These are phyloP conservation scores for Centropus bengalensis DNA, from an alignment of 2,113 vertebrate species.

Conservation along the genomic window DNA sequence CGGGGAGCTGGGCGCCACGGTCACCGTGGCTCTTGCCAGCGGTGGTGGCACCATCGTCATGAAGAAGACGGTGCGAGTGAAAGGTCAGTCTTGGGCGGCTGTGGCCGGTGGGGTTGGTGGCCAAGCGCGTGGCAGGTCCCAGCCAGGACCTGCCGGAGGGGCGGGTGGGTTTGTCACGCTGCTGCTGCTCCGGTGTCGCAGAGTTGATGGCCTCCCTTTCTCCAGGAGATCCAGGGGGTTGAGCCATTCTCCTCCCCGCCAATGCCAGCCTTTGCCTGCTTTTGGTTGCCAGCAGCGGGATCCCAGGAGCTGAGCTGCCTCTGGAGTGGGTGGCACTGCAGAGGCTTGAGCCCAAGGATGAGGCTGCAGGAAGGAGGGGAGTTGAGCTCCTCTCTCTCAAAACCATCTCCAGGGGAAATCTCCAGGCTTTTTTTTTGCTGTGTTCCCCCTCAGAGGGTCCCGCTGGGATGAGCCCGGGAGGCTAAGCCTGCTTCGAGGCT, in stretches of 20 bases:
- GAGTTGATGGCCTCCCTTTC: too few species aligned
- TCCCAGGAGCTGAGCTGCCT: background rate
- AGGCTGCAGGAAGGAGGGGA: background rate
- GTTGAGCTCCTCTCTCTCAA: background rate
- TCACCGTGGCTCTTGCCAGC: constrained; percentile 69
- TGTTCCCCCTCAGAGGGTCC: background rate
- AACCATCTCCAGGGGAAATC: background rate
- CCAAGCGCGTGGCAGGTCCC: accelerated
- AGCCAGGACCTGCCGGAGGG: accelerated
- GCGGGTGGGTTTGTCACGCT: too few species aligned
- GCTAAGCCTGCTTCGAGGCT: background rate
- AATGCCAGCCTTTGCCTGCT: background rate
- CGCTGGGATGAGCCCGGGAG: background rate
- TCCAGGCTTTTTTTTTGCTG: background rate
- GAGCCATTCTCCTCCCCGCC: background rate
- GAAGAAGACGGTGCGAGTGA: constrained; percentile 43
- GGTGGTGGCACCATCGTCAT: background rate
- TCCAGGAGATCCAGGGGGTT: background rate
- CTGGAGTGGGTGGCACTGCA: background rate
- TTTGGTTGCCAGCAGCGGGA: background rate
- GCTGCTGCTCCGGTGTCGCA: background rate
- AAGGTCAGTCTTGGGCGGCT: constrained; percentile 46
- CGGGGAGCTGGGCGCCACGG: constrained; percentile 53
- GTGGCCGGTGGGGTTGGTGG: background rate
- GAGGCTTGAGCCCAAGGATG: background rate